Base-by-base conservation (phyloP, 2,113 vertebrate species). In the Ursus arctos region DNA sequence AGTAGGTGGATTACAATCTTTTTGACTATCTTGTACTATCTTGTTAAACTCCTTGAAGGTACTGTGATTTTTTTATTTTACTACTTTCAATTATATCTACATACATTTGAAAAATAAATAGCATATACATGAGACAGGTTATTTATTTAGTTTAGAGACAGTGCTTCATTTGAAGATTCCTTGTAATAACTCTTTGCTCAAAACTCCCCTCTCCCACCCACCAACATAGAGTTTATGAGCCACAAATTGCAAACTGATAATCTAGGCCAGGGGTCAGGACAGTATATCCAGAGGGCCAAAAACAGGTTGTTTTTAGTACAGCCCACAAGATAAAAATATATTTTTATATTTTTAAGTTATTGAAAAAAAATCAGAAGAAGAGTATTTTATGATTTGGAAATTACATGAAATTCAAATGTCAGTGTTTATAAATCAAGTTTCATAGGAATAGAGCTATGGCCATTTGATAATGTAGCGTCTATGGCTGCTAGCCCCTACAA, bases 351-450 rank as follows among this genome's bases (percentile, higher is more conserved):
- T 93, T 57, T 19, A 84, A 87, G 55, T 51, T 15, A 2, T 15
- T 80, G n/a, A 77, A 76, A 74, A 74, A 51, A 83, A 76, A 36
- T 96, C 6, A 72, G 80, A 85, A 63, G 31, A 28, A 49, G 31
- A 57, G 22, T 61, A 55, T 92, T 83, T 96, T 89, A 7, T 80
- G 80, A 77, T 55, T 79, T 61, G 63, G 69, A 91, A 88, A 80
- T 43, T 67, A 77, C 13, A 5, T 65, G 77, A 88, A 88, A 92
- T 72, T 76, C 61, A 72, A 89, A 69, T 40, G 1, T 81, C 87
- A 86, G 33, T 74, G 47, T 65, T 21, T 31, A 88, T 69, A 63
- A 76, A 71, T 87, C 26, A 80, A 88, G 11, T 69, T 92, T 61
- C 33, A 59, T 18, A 57, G 87, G 53, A 61, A 87, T 11, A 26